phyloP scores from a whole-genome alignment of 2,797 vertebrate genomes.

The Dicrostonyx torquatus region DNA sequence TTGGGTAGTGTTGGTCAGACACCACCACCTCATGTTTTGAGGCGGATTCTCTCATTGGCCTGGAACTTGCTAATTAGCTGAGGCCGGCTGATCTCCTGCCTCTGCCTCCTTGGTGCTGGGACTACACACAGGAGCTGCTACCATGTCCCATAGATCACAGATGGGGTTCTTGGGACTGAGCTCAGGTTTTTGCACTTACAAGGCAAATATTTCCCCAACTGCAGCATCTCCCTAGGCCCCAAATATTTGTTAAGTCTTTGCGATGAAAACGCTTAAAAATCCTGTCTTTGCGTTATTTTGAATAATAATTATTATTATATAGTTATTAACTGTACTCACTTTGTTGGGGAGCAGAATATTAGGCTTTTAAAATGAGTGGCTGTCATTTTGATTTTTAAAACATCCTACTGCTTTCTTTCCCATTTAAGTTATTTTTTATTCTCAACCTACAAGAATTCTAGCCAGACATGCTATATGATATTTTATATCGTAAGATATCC shows the following conservation, averaged over 20 bases:
- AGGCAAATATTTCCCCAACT: background rate
- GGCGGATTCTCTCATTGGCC: background rate
- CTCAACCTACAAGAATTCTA: slow-evolving; percentile 5
- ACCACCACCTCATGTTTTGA: background rate
- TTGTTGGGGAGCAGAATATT: background rate
- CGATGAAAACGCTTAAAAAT: background rate
- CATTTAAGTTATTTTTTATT: slow-evolving; percentile 58
- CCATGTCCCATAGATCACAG: too few relatives aligned
- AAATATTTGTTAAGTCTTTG: background rate
- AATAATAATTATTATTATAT: background rate
- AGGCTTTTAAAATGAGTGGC: background rate
- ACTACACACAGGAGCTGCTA: too few relatives aligned
- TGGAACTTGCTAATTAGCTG: background rate
- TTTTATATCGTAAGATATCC: background rate
- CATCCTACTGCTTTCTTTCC: background rate
- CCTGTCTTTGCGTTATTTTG: background rate
- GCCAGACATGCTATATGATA: background rate
- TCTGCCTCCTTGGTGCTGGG: background rate
- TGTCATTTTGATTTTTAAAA: background rate
- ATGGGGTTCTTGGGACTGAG: background rate
- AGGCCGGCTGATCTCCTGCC: background rate
- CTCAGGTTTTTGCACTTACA: background rate
- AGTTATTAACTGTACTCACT: background rate
- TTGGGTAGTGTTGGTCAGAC: too few relatives aligned
- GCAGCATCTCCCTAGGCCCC: background rate